phyloP scores from a whole-genome alignment of 2,797 vertebrate genomes.

The Pangasius sanitwongsei region DNA sequence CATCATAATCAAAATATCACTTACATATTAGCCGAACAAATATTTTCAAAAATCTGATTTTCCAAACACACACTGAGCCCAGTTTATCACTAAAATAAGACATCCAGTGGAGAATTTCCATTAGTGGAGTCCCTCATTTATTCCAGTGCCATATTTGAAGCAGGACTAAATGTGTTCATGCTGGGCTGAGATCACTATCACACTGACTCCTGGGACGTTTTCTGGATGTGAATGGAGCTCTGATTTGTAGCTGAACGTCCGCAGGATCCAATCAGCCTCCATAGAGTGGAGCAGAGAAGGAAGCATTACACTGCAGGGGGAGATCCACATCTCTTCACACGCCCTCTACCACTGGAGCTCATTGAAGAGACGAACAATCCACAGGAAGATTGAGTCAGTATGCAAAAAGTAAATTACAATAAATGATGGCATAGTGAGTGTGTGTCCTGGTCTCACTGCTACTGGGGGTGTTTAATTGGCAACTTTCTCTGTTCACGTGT shows the following conservation, averaged over 20 bases:
- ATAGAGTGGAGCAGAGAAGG: constrained; percentile 39
- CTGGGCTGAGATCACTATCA: constrained; percentile 19
- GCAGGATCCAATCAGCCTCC: constrained; percentile 62
- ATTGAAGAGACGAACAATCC: background rate
- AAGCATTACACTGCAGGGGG: background rate
- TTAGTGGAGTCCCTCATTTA: constrained; percentile 19
- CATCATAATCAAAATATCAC: background rate
- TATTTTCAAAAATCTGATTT: background rate
- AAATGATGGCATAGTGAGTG: background rate
- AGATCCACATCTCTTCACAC: constrained; percentile 17
- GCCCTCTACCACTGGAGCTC: background rate
- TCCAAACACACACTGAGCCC: background rate
- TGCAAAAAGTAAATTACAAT: background rate
- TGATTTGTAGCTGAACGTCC: constrained; percentile 59
- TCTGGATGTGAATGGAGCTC: constrained; percentile 57
- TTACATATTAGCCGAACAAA: background rate
- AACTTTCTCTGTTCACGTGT: background rate
- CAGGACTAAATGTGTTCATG: constrained; percentile 19
- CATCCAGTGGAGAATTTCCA: constrained; percentile 18
- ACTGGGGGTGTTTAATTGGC: background rate
- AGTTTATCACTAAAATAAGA: background rate
- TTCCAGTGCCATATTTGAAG: constrained; percentile 23
- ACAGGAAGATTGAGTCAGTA: background rate
- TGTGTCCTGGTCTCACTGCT: background rate
- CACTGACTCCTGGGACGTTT: constrained; percentile 24